Percentiles rank a stretch among this genome's conserved stretches.
Conservation (phyloP, 2,797 vertebrate species). For the Silurus lanzhouensis region DNA sequence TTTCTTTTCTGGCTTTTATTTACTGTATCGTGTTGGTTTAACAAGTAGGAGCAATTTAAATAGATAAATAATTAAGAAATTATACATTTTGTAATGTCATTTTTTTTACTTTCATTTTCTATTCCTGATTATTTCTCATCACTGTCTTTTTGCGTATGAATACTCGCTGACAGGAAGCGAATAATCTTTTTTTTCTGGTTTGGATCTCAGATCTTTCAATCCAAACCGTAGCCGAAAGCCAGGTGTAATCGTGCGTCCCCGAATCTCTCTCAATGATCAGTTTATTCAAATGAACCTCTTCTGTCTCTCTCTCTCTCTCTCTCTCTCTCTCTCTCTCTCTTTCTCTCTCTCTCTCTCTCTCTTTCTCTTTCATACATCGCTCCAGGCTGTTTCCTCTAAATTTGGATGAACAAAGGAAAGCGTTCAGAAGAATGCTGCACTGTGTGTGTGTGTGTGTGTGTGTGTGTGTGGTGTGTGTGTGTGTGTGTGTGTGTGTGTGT, state of each 20-base stretch:
- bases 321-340: no score
- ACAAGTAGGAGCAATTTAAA: neutral
- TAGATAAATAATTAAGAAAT: no score
- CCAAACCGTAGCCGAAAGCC: conserved; percentile 75
- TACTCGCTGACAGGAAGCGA: conserved; percentile 13
- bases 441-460: neutral
- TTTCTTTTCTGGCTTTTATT: conserved; percentile 30
- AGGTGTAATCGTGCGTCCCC: conserved; percentile 77
- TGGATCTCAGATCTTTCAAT: conserved; percentile 58
- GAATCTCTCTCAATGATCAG: conserved; percentile 73
- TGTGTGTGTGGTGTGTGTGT: no score
- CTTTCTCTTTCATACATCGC: neutral
- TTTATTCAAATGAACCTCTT: conserved; percentile 73
- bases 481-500: no score
- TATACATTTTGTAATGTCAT: neutral
- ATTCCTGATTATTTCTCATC: neutral
- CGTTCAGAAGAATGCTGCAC: conserved; percentile 24
- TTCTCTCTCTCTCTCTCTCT: neutral
- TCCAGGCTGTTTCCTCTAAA: conserved; percentile 48
- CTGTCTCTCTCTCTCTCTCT: neutral
- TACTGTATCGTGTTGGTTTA: neutral
- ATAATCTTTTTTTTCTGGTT: conserved; percentile 58
- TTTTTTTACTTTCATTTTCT: neutral
- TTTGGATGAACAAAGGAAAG: conserved; percentile 34
- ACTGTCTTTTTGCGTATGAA: conserved; percentile 34